Conservation (phyloP, 2,797 vertebrate species). For the Anniella stebbinsi region DNA sequence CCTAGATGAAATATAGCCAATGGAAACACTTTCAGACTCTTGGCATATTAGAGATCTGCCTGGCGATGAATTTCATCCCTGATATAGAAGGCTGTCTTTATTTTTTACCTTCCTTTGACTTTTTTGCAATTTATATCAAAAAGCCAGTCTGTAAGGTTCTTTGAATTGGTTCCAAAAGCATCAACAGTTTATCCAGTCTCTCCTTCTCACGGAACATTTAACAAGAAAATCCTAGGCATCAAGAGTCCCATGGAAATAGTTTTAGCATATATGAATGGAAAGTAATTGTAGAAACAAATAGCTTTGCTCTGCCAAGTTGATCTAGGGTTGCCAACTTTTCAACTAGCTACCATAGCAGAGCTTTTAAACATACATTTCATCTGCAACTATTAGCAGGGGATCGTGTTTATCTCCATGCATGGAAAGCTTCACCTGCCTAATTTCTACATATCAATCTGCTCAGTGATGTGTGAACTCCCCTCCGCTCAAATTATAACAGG, state of each 20-base stretch:
- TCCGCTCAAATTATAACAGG: neutral
- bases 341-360: neutral
- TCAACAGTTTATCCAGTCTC: neutral
- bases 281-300: neutral
- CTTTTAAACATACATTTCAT: neutral
- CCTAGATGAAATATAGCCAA: neutral
- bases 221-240: neutral
- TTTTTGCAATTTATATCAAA: neutral
- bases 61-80: rapidly evolving
- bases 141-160: neutral
- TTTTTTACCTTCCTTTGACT: constrained; percentile 10
- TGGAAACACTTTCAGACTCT: neutral
- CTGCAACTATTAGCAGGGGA: neutral
- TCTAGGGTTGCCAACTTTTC: neutral
- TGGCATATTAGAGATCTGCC: rapidly evolving
- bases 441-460: neutral
- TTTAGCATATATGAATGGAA: neutral
- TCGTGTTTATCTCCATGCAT: neutral
- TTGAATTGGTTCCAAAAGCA: constrained; percentile 1
- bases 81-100: neutral
- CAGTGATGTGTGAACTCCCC: neutral
- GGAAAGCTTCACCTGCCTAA: neutral
- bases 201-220: neutral
- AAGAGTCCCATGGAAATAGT: neutral
- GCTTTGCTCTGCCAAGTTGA: neutral